phyloP scores from a whole-genome alignment of 2,797 vertebrate genomes.

The Melopsittacus undulatus region DNA sequence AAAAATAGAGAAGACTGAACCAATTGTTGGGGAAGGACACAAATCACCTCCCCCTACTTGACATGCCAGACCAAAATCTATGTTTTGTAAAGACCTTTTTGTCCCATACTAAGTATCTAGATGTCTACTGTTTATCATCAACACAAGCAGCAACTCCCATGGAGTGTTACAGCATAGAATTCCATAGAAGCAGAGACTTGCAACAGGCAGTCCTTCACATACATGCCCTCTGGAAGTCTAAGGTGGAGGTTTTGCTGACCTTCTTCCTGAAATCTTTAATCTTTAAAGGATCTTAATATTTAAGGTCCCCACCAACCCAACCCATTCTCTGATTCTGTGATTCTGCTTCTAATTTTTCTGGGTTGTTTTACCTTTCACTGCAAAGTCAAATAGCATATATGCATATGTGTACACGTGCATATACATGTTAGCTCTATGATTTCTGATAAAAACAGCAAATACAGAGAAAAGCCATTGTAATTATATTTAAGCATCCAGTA shows the following conservation, averaged over 20 bases:
- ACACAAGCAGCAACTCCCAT: not conserved
- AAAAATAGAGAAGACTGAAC: not conserved
- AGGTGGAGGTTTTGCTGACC: not conserved
- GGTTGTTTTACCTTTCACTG: not conserved
- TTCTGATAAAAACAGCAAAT: not conserved
- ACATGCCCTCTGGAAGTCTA: not conserved
- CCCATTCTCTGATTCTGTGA: not conserved
- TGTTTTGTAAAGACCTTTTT: not conserved
- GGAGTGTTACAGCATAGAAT: not conserved
- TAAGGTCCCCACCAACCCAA: not conserved
- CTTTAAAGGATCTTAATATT: not conserved
- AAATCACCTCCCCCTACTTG: not conserved
- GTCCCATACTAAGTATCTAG: not conserved
- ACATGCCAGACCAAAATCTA: not conserved
- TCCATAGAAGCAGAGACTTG: not conserved
- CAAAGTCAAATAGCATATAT: not conserved
- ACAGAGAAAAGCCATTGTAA: not conserved
- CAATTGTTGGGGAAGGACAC: not conserved
- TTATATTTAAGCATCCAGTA: not conserved
- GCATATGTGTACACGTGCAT: not conserved
- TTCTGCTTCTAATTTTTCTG: not conserved
- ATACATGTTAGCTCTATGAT: not conserved
- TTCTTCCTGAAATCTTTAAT: not conserved
- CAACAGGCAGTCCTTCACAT: not conserved
- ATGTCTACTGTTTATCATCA: not conserved